Evolutionary conservation across 2,113 vertebrate genomes (phyloP).

Genomic region (Xyrauchen texanus): DNA sequence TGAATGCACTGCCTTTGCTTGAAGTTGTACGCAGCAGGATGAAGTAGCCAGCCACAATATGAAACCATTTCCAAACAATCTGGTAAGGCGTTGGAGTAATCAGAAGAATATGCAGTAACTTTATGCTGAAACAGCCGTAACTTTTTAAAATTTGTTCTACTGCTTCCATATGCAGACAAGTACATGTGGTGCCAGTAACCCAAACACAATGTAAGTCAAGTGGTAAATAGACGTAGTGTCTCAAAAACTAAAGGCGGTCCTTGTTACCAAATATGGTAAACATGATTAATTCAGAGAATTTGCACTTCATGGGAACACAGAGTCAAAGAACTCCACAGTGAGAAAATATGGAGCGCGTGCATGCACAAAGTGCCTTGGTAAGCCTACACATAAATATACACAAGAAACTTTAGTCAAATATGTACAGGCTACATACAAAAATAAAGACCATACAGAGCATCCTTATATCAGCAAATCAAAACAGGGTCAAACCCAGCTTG

Average conservation of each 20-base stretch:
- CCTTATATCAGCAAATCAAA: background rate
- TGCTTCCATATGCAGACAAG: background rate
- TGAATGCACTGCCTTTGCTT: too few species aligned
- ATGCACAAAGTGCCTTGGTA: constrained; percentile 3
- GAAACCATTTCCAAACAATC: too few species aligned
- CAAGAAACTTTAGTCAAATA: background rate
- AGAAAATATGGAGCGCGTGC: background rate
- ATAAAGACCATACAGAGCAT: background rate
- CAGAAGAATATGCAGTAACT: too few species aligned
- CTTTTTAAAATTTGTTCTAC: too few species aligned
- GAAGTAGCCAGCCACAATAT: too few species aligned
- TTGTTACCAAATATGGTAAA: constrained; percentile 26
- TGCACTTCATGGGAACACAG: constrained; percentile 80
- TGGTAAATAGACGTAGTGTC: background rate
- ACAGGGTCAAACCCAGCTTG: background rate
- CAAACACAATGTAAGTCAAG: background rate
- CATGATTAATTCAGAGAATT: constrained; percentile 52
- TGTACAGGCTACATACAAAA: constrained; percentile 58
- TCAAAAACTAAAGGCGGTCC: background rate
- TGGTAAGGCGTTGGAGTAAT: too few species aligned
- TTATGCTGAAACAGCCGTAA: too few species aligned
- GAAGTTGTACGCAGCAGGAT: too few species aligned
- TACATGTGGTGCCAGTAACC: background rate
- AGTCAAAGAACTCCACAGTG: constrained; percentile 60
- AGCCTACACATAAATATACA: background rate